Percentiles rank a stretch among this genome's conserved stretches.
Evolutionary conservation across 2,797 vertebrate genomes (phyloP).

Genomic region (Lagodon rhomboides): DNA sequence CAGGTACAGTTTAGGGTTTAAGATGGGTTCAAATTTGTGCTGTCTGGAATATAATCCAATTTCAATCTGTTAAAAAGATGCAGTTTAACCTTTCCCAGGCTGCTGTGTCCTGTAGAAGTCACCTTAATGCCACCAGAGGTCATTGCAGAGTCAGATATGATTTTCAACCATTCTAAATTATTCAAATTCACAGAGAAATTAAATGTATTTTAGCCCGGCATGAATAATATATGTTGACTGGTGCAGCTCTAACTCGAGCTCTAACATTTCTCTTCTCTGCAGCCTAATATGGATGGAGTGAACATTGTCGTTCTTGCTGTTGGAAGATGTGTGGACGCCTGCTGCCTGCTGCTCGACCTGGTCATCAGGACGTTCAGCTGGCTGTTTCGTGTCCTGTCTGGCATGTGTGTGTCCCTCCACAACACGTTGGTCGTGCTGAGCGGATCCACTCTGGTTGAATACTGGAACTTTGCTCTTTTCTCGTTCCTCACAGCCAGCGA

Average conservation of each 20-base stretch:
- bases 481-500: conserved; percentile 77
- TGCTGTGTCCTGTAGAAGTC: background rate
- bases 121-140: background rate
- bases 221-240: background rate
- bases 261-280: background rate
- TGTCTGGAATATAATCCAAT: background rate
- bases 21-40: too few species aligned
- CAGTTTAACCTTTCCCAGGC: background rate
- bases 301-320: conserved; percentile 62
- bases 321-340: conserved; percentile 69
- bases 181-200: background rate
- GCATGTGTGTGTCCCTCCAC: conserved; percentile 78
- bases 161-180: background rate
- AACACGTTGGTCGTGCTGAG: conserved; percentile 79
- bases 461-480: conserved; percentile 84
- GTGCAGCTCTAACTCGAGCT: background rate
- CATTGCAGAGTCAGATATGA: background rate
- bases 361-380: conserved; percentile 87
- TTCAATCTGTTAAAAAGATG: background rate
- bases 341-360: conserved; percentile 86
- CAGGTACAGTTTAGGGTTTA: background rate
- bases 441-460: conserved; percentile 73
- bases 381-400: conserved; percentile 80
- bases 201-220: background rate
- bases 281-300: conserved; percentile 69